These are phyloP conservation scores for Prionailurus bengalensis DNA, from an alignment of 2,113 vertebrate genomes.

Conservation along the genomic window DNA sequence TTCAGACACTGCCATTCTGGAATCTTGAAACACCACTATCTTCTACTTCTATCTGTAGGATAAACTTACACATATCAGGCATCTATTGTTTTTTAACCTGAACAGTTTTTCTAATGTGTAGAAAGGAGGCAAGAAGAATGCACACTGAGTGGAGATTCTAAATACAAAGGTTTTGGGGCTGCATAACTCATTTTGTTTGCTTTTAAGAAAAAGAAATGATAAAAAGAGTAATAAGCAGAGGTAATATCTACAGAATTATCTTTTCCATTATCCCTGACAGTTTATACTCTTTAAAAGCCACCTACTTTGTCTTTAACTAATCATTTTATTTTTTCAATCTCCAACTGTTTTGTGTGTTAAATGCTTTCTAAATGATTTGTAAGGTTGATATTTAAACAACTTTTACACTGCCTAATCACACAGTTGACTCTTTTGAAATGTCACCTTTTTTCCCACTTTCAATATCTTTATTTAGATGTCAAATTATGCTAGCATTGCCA, in stretches of 20 bases:
- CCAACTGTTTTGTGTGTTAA: constrained; percentile 29
- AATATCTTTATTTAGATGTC: constrained; percentile 72
- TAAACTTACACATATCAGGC: not conserved
- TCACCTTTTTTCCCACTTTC: not conserved
- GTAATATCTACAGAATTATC: constrained; percentile 14
- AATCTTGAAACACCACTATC: not conserved
- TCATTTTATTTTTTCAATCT: constrained; percentile 54
- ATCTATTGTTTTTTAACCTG: not conserved
- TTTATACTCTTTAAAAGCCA: constrained; percentile 45
- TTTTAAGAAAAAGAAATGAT: not conserved
- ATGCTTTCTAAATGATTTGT: constrained; percentile 69
- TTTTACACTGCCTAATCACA: constrained; percentile 57
- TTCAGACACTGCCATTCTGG: not conserved
- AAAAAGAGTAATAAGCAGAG: not conserved
- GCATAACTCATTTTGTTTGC: not conserved
- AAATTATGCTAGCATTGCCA: constrained; percentile 41
- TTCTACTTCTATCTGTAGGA: not conserved
- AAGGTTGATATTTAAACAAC: constrained; percentile 75
- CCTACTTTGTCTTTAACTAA: constrained; percentile 43
- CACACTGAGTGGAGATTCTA: not conserved
- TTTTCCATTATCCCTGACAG: constrained; percentile 47
- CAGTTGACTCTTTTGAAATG: constrained; percentile 50
- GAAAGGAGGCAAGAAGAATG: not conserved
- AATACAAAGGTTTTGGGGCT: not conserved
- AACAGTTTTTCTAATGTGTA: not conserved